Evolutionary conservation across 2,888 invertebrate genomes (phyloP), one percentile per base, ranked within the genome.

Genomic region (Charanyca ferruginea): DNA sequence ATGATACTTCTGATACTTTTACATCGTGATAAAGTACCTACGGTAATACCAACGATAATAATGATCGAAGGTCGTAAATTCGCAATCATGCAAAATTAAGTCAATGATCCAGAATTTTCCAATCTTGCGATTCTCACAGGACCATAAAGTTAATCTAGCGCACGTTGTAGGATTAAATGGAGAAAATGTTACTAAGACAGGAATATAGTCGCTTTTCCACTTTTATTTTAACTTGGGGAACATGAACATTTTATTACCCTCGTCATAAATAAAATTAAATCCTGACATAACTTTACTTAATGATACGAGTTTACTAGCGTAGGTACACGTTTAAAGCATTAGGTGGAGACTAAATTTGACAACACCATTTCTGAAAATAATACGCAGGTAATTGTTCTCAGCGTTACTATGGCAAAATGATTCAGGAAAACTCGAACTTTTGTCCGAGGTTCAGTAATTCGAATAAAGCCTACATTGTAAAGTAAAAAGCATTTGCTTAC

Each of bases 231-330:
- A 38, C 52, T 20, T 11, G 1, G 8, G 18, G 60, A 54, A 47
- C 53, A 59, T 73, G 18, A 77, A 73, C n/a, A 66, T 58, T 70
- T 75, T 69, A 73, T 78, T n/a, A 74, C 61, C 59, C 59, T 42
- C 48, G 66, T 68, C 62, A 66, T 77, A 77, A 74, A 78, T 67
- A 58, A 70, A 77, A 74, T 83, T 73, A 73, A 76, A 71, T 65
- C 63, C 59, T 53, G 68, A 66, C 61, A 68, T 84, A 77, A 79
- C 67, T 73, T 74, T 79, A 67, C 76, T 68, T 65, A 62, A 73
- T 51, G 74, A 59, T 53, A 13, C 51, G 48, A 61, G 51, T 69
- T 65, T 60, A 79, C 68, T 49, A 35, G 28, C 28, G 65, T 66
- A 68, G 16, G 16, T 38, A 38, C 61, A 61, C 49, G 59, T 57